Evolutionary conservation across 2,797 vertebrate species (phyloP), one percentile per base, ranked within the genome.

Genomic region (Paguma larvata): DNA sequence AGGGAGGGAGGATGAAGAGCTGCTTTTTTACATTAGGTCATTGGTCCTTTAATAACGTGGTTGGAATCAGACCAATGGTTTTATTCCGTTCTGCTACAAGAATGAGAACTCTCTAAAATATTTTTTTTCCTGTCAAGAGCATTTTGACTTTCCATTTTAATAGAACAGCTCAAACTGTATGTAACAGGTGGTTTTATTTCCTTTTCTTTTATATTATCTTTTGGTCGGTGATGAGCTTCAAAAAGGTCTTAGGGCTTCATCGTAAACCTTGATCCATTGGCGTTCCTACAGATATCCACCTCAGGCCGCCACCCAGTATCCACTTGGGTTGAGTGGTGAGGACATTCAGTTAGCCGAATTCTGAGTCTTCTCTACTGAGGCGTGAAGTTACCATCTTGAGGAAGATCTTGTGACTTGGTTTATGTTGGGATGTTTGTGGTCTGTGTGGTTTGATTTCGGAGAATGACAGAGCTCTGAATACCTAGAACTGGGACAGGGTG

Each of bases 11-110:
- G 99, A 99, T 99, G 99, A 99, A 99, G 99, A 99, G 98, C 98
- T 98, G 98, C 99, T 99, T 99, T 99, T 99, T 99, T 99, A 99
- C 99, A 99, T 99, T 99, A 99, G 99, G 99, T 99, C 98, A 98
- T 97, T 98, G 99, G 98, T 99, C 98, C 99, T 99, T 98, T 99
- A 99, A 99, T 99, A 99, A 99, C 99, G 99, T 98, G 98, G 98
- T 99, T 99, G 99, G 99, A 99, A 98, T 98, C 98, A 98, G 99
- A 99, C 99, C 99, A 99, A 98, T 98, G 98, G 96, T 98, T 99
- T 99, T 99, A 98, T 98, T 98, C 98, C 98, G 84, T 98, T 99
- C 99, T 99, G 98, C 98, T 98, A 99, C 98, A 98, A 99, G 98
- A 99, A 98, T 99, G 98, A 99, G 99, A 99, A 99, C 98, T 99